Conservation (phyloP, 2,113 vertebrate genomes). For the Pholis gunnellus region DNA sequence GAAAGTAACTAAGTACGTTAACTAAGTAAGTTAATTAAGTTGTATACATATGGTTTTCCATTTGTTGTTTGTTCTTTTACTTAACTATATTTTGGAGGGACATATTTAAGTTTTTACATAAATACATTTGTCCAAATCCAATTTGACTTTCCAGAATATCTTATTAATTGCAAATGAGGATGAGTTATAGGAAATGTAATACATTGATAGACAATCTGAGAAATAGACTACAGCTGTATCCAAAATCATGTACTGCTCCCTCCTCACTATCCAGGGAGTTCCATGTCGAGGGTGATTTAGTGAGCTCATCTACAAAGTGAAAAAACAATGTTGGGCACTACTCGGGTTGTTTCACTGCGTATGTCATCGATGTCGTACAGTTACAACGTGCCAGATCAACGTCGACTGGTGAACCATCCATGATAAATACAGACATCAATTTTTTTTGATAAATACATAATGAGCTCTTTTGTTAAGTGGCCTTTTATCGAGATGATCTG, state of each 20-base stretch:
- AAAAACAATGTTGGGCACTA: not conserved
- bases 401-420: not conserved
- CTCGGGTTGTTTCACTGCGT: not conserved
- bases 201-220: not conserved
- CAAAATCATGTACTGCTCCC: not conserved
- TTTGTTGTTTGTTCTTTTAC: not conserved
- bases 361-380: not conserved
- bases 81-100: not conserved
- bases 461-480: not conserved
- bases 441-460: not conserved
- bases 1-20: constrained; percentile 15
- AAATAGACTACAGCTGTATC: not conserved
- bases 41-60: not conserved
- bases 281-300: not conserved
- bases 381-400: no score
- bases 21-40: not conserved
- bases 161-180: not conserved
- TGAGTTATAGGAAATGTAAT: not conserved
- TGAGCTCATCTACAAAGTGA: not conserved
- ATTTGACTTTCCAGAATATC: not conserved
- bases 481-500: no score
- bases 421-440: not conserved
- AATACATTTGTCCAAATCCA: not conserved
- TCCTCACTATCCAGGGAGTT: not conserved
- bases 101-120: not conserved